Evolutionary conservation across 1,140 invertebrate species (phyloP).

Genomic region (Fopius arisanus): DNA sequence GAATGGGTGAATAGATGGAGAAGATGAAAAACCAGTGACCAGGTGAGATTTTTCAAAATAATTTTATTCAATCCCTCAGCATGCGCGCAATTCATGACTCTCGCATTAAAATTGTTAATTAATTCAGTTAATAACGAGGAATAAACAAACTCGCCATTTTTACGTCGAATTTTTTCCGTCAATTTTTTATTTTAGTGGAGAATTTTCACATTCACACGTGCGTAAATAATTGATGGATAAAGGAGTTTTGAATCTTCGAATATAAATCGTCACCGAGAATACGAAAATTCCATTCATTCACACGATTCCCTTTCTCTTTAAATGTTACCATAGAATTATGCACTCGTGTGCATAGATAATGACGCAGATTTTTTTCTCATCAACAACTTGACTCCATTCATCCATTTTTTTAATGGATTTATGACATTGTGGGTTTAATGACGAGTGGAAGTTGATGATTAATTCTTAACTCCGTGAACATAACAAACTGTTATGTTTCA

Average conservation of each 20-base stretch:
- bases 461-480: background rate
- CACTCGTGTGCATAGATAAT: background rate
- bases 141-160: too few species aligned
- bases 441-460: too few species aligned
- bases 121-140: too few species aligned
- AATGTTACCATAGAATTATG: background rate
- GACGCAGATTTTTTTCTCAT: background rate
- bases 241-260: conserved; percentile 13
- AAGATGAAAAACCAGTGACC: background rate
- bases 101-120: too few species aligned
- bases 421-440: too few species aligned
- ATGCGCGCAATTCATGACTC: too few species aligned
- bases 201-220: too few species aligned
- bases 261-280: conserved; percentile 26
- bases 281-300: conserved; percentile 40
- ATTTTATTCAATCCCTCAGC: too few species aligned
- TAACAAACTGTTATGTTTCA: too few species aligned
- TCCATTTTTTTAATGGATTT: background rate
- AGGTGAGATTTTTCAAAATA: background rate
- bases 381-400: background rate
- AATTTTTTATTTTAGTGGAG: too few species aligned
- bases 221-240: too few species aligned
- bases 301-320: conserved; percentile 37
- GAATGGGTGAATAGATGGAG: conserved; percentile 5
- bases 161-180: too few species aligned